These are phyloP conservation scores for Mimas tiliae DNA, from an alignment of 2,888 invertebrate genomes.

Conservation along the genomic window DNA sequence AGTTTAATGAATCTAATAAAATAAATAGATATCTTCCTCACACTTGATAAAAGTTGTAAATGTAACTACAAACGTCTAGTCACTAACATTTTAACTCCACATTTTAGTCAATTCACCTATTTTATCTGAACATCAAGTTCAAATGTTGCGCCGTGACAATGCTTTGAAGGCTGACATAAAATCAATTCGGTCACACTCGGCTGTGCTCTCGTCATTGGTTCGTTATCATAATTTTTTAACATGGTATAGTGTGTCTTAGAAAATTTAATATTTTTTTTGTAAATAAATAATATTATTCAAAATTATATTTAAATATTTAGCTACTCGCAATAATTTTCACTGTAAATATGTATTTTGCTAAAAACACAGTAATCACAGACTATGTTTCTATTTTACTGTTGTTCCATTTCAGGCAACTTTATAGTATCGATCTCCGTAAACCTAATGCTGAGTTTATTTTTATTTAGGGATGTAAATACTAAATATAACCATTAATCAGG, in stretches of 20 bases:
- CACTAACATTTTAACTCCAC: conserved; percentile 42
- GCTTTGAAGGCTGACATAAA: conserved; percentile 64
- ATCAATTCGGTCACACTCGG: conserved; percentile 56
- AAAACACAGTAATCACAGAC: too few species aligned
- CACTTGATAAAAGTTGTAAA: conserved; percentile 3
- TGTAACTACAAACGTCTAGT: conserved; percentile 32
- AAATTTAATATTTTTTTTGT: too few species aligned
- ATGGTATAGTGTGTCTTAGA: neutral
- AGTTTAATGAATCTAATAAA: neutral
- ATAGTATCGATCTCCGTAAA: too few species aligned
- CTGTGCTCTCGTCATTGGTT: conserved; percentile 40
- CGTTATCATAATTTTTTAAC: conserved; percentile 32
- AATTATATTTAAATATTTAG: too few species aligned
- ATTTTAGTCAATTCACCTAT: conserved; percentile 46
- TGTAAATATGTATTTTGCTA: too few species aligned
- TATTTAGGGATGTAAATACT: neutral
- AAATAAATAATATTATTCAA: too few species aligned
- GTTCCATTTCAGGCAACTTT: too few species aligned
- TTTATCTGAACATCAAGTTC: conserved; percentile 57
- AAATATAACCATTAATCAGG: neutral
- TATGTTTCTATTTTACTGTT: too few species aligned
- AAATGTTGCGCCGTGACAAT: conserved; percentile 79
- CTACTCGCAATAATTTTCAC: too few species aligned
- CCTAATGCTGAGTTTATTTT: neutral
- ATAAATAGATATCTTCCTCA: neutral